Conservation (phyloP, 2,888 invertebrate genomes). For the Leucophenga maculata region DNA sequence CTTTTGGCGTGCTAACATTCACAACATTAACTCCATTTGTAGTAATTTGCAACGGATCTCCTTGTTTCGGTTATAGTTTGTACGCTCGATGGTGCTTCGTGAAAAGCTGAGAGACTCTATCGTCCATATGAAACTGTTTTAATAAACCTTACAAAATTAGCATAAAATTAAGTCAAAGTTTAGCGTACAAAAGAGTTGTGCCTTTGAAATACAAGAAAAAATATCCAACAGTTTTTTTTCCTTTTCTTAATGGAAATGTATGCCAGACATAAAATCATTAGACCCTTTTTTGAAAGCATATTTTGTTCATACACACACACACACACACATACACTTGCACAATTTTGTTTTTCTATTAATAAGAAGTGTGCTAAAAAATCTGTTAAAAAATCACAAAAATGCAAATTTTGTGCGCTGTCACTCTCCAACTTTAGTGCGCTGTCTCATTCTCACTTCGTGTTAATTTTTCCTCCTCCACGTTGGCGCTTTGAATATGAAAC, state of each 20-base stretch:
- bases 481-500: background rate
- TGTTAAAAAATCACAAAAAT: slow-evolving; percentile 17
- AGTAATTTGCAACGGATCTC: too few relatives aligned
- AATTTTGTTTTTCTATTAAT: background rate
- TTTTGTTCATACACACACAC: background rate
- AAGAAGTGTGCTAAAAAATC: background rate
- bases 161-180: too few relatives aligned
- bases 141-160: too few relatives aligned
- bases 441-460: background rate
- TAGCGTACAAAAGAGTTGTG: background rate
- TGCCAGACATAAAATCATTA: slow-evolving; percentile 10
- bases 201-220: background rate
- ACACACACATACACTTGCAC: background rate
- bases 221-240: background rate
- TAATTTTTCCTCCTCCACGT: background rate
- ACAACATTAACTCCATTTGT: too few relatives aligned
- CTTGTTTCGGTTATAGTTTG: too few relatives aligned
- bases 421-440: background rate
- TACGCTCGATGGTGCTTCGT: too few relatives aligned
- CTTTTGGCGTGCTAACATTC: too few relatives aligned
- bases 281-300: slow-evolving; percentile 1
- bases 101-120: too few relatives aligned
- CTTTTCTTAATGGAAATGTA: background rate
- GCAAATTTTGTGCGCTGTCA: slow-evolving; percentile 11
- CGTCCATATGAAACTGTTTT: too few relatives aligned